Conservation (phyloP, 2,797 vertebrate genomes). For the Champsocephalus esox region DNA sequence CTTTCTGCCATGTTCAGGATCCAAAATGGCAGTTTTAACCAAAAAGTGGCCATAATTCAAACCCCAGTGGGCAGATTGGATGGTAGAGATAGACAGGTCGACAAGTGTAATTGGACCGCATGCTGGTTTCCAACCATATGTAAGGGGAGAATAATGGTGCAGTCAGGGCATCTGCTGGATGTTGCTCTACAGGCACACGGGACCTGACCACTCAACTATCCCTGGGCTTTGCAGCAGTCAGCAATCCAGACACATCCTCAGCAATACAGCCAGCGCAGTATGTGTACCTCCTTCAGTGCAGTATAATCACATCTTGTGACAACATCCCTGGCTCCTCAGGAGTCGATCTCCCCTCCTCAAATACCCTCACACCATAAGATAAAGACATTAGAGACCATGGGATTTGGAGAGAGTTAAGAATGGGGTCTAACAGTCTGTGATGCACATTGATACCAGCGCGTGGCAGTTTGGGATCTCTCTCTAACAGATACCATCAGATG, state of each 20-base stretch:
- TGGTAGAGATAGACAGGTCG: too few relatives aligned
- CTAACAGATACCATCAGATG: constrained; percentile 60
- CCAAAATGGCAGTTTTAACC: too few relatives aligned
- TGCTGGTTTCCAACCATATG: too few relatives aligned
- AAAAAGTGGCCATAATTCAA: too few relatives aligned
- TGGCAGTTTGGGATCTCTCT: constrained; percentile 59
- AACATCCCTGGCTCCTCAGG: constrained; percentile 64
- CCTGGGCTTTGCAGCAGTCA: constrained; percentile 70
- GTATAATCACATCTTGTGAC: constrained; percentile 71
- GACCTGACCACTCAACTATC: constrained; percentile 76
- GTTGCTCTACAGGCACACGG: constrained; percentile 61
- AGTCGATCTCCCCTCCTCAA: constrained; percentile 65
- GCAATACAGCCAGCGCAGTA: constrained; percentile 55
- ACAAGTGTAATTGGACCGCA: too few relatives aligned
- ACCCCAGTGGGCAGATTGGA: too few relatives aligned
- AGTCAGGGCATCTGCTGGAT: constrained; percentile 50
- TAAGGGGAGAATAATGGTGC: constrained; percentile 48
- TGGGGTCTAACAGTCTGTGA: constrained; percentile 35
- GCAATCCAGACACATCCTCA: constrained; percentile 67
- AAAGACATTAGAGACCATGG: constrained; percentile 72
- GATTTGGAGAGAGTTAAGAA: constrained; percentile 63
- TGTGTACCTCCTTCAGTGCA: constrained; percentile 56
- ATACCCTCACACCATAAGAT: constrained; percentile 67
- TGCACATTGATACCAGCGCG: constrained; percentile 44
- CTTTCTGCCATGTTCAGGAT: too few relatives aligned